phyloP scores from a whole-genome alignment of 1,140 invertebrate genomes.

The Pseudoatta argentina region DNA sequence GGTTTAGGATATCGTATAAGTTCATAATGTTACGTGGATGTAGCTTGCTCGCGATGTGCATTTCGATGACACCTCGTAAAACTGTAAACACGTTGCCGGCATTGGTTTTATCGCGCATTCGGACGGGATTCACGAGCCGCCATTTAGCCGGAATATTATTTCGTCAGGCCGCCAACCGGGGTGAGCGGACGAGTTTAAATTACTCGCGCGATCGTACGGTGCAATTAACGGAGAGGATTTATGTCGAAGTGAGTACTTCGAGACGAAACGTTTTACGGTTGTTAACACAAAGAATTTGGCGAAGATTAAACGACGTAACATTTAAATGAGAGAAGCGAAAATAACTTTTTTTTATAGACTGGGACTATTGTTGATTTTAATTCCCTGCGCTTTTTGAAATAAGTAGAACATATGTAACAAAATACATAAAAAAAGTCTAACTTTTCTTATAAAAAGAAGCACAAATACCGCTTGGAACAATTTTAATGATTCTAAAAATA shows the following conservation, averaged over 20 bases:
- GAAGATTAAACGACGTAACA: slow-evolving; percentile 42
- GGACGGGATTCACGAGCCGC: slow-evolving; percentile 60
- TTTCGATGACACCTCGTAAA: slow-evolving; percentile 72
- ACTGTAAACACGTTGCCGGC: slow-evolving; percentile 71
- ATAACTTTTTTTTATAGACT: background rate
- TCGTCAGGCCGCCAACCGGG: slow-evolving; percentile 35
- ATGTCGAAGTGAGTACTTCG: slow-evolving; percentile 41
- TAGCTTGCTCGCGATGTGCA: slow-evolving; percentile 39
- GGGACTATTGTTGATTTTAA: slow-evolving; percentile 3
- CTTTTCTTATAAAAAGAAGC: background rate
- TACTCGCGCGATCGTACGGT: slow-evolving; percentile 38
- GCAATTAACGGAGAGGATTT: slow-evolving; percentile 58
- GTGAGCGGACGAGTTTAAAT: slow-evolving; percentile 39
- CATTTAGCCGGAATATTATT: slow-evolving; percentile 53
- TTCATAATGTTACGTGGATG: slow-evolving; percentile 40
- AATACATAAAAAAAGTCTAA: background rate
- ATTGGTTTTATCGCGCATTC: slow-evolving; percentile 74
- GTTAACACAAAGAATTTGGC: slow-evolving; percentile 48
- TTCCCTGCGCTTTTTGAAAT: background rate
- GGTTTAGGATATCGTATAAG: slow-evolving; percentile 31
- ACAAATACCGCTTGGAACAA: background rate
- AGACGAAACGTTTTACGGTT: slow-evolving; percentile 36
- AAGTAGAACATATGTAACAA: background rate
- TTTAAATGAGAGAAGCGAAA: background rate
- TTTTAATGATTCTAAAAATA: background rate